phyloP scores from a whole-genome alignment of 1,140 invertebrate genomes.

The Caenorhabditis inopinata region DNA sequence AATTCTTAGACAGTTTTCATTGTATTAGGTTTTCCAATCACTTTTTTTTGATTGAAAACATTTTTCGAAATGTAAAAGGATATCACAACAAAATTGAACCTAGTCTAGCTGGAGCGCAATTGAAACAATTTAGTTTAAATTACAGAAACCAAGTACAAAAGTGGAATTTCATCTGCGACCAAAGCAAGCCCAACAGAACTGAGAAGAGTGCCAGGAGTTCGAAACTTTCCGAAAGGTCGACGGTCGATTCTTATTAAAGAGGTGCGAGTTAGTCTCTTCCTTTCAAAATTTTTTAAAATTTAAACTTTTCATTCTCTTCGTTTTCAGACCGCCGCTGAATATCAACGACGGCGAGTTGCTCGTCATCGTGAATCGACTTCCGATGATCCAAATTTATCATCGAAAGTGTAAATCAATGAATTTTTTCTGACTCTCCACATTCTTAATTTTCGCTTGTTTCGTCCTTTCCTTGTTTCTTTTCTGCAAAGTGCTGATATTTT shows the following conservation, averaged over 20 bases:
- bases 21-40: too few species aligned
- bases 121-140: background rate
- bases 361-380: background rate
- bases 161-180: background rate
- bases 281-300: too few species aligned
- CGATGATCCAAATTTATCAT: conserved; percentile 9
- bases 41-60: too few species aligned
- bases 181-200: conserved; percentile 1
- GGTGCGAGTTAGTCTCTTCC: background rate
- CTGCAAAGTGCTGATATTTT: background rate
- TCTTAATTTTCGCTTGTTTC: background rate
- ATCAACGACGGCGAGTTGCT: background rate
- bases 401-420: background rate
- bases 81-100: too few species aligned
- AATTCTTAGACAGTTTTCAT: too few species aligned
- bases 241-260: conserved; percentile 5
- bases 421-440: background rate
- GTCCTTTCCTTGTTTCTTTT: background rate
- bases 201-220: background rate
- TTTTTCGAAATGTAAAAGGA: too few species aligned
- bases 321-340: background rate
- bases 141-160: conserved; percentile 3
- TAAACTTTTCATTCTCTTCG: too few species aligned
- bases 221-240: conserved; percentile 17
- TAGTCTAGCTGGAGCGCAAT: too few species aligned